Evolutionary conservation across 1,140 invertebrate species (phyloP).

Genomic region (Grapholita molesta): DNA sequence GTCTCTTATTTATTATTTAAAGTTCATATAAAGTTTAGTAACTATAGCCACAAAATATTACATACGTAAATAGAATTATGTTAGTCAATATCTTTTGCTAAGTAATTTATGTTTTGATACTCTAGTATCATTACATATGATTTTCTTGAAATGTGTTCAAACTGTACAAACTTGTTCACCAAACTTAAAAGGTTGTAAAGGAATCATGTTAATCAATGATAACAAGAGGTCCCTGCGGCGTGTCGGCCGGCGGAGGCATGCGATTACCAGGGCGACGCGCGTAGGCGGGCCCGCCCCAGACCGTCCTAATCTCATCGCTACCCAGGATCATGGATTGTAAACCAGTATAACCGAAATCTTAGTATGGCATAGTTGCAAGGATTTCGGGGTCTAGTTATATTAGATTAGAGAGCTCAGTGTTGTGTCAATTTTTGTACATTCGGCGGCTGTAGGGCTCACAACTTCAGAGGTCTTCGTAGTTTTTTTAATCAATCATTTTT

Average conservation of each 20-base stretch:
- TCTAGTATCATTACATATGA: too few relatives aligned
- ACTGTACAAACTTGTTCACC: too few relatives aligned
- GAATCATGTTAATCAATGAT: neutral
- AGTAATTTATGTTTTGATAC: too few relatives aligned
- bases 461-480: too few relatives aligned
- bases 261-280: constrained; percentile 26
- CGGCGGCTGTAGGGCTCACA: neutral
- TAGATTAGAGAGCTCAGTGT: neutral
- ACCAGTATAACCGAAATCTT: neutral
- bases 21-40: too few relatives aligned
- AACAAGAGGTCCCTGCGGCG: neutral
- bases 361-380: neutral
- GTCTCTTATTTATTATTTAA: too few relatives aligned
- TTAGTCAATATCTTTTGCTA: too few relatives aligned
- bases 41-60: too few relatives aligned
- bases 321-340: neutral
- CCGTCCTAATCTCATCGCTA: neutral
- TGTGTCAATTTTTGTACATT: neutral
- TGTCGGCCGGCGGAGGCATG: constrained; percentile 41
- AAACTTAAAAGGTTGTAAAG: too few relatives aligned
- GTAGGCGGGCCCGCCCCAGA: constrained; percentile 31
- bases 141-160: too few relatives aligned
- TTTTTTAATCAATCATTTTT: too few relatives aligned
- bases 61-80: too few relatives aligned
- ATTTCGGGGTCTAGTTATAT: neutral